Evolutionary conservation across 2,797 vertebrate genomes (phyloP), one percentile per base, ranked within the genome.

Genomic region (Siniperca scherzeri): DNA sequence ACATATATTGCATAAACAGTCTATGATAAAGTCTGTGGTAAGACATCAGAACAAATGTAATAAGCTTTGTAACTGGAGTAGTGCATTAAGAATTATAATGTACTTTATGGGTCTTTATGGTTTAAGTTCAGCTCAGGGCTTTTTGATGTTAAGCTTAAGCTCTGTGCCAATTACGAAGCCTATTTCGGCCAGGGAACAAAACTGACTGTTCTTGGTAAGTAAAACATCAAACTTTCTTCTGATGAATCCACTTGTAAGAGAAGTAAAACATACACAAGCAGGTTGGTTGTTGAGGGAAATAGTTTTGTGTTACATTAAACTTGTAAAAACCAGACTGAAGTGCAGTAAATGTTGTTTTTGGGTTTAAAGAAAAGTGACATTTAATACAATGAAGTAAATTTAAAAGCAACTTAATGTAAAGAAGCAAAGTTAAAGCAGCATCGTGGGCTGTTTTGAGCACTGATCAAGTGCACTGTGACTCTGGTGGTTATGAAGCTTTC

Each of bases 151-250:
- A 65, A 3, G 69, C 0, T 50, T 21, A 33, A 85, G 50, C 79
- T 65, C 72, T 95, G 91, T 95, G 92, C 25, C 74, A 94, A 90
- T n/a, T 92, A 91, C 0, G 78, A 87, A 70, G 66, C 90, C 22
- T 91, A 77, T 78, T 97, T 95, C 12, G 91, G 95, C n/a, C 5
- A 70, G 1, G 86, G 95, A 53, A 95, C 89, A 33, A 94, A 90
- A 78, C 82, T 96, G 22, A 92, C 86, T 0, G 87, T 89, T 77
- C 74, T 93, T 36, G 91, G 91, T 95, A 90, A 93, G 91, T 83
- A 61, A 3, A 4, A 64, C 36, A 14, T 53, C 5, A n/a, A 61
- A 76, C 7, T 59, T 21, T 66, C 8, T 36, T 48, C 21, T 50
- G 3, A 46, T 27, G 11, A 38, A 68, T 46, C 22, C 36, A 8